A percentile compares a stretch with the other conserved stretches of the same genome.
Evolutionary conservation across 2,888 invertebrate species (phyloP).

Genomic region (Cerastis rubricosa): DNA sequence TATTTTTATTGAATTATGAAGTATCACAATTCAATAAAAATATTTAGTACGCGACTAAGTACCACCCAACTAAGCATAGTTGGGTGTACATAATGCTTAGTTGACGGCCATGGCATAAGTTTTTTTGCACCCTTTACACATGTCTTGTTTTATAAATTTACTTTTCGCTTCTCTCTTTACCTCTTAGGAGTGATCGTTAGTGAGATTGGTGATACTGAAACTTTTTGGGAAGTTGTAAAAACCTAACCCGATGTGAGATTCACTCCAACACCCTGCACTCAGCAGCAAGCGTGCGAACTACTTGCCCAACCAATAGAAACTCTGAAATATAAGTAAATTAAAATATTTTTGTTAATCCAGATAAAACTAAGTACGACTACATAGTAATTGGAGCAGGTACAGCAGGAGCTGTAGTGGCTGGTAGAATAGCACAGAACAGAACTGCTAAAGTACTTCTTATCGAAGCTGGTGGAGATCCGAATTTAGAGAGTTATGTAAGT

Average conservation of each 20-base stretch:
- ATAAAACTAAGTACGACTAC: constrained; percentile 18
- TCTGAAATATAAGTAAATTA: not conserved
- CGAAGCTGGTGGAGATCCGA: constrained; percentile 20
- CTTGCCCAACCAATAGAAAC: not conserved
- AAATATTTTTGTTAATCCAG: constrained; percentile 4
- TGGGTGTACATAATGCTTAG: too few species aligned
- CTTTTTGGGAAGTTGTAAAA: not conserved
- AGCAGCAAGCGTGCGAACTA: not conserved
- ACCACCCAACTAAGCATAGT: too few species aligned
- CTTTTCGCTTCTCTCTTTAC: not conserved
- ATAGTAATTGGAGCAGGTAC: constrained; percentile 31
- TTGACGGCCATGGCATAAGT: too few species aligned
- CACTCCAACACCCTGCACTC: not conserved
- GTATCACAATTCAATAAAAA: too few species aligned
- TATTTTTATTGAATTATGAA: too few species aligned
- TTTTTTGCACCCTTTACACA: too few species aligned
- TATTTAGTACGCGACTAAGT: too few species aligned
- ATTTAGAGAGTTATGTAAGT: constrained; percentile 16
- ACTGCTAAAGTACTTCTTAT: constrained; percentile 30
- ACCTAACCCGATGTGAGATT: not conserved
- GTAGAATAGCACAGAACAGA: constrained; percentile 14
- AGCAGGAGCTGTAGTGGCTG: constrained; percentile 19
- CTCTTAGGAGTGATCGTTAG: not conserved
- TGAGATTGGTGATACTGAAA: not conserved
- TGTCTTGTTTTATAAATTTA: not conserved